Conservation (phyloP, 2,113 vertebrate species). For the Gasterosteus nipponicus region DNA sequence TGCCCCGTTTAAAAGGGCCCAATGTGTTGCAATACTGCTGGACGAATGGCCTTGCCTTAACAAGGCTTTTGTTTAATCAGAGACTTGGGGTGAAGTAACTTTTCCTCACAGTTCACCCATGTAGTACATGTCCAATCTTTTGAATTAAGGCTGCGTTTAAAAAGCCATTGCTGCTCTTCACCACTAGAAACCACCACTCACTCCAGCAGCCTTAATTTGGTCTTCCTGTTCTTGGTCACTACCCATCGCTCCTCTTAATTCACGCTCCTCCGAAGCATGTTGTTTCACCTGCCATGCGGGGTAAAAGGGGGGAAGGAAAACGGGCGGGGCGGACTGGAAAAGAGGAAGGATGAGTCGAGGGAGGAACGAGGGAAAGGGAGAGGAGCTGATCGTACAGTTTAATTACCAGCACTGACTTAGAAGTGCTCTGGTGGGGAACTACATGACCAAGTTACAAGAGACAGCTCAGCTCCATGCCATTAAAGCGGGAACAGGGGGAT, state of each 20-base stretch:
- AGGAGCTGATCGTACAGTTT: conserved; percentile 79
- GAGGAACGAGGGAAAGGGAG: conserved; percentile 24
- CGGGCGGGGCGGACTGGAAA: conserved; percentile 21
- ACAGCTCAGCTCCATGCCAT: conserved; percentile 80
- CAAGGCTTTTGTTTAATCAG: conserved; percentile 22
- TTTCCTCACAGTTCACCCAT: conserved; percentile 47
- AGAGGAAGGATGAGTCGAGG: conserved; percentile 24
- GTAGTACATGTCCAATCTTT: conserved; percentile 50
- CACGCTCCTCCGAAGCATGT: conserved; percentile 73
- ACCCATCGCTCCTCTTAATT: conserved; percentile 72
- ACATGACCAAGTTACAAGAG: conserved; percentile 78
- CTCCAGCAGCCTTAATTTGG: conserved; percentile 76
- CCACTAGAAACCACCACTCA: conserved; percentile 34
- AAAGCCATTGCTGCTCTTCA: conserved; percentile 26
- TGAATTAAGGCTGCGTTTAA: conserved; percentile 59
- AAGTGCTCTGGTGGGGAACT: conserved; percentile 83
- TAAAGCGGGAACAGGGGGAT: conserved; percentile 70
- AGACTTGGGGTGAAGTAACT: conserved; percentile 39
- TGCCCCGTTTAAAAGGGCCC: not conserved
- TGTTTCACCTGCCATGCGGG: conserved; percentile 79
- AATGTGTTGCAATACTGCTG: not conserved
- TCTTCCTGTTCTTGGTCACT: conserved; percentile 65
- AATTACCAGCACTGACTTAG: conserved; percentile 84
- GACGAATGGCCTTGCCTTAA: conserved; percentile 8
- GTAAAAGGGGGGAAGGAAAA: conserved; percentile 39